Percentiles rank a stretch among this genome's conserved stretches.
These are phyloP conservation scores for Cerastis rubricosa DNA, from an alignment of 2,888 invertebrate species.

Conservation along the genomic window DNA sequence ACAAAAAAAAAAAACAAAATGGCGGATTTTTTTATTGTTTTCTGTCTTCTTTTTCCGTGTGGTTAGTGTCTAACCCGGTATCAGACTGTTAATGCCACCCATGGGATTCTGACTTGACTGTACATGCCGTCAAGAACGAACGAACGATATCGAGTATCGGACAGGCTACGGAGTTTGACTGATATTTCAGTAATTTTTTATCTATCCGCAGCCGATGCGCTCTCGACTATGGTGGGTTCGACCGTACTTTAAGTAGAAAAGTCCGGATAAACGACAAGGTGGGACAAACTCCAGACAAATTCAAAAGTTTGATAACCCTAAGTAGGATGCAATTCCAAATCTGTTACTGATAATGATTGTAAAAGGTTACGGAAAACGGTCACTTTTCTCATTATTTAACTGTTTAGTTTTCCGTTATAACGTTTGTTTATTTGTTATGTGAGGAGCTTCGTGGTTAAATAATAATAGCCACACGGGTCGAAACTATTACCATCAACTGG, in stretches of 20 bases:
- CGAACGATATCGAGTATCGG: background rate
- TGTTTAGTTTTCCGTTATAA: conserved; percentile 29
- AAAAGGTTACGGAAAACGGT: conserved; percentile 40
- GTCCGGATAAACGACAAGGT: background rate
- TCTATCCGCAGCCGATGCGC: background rate
- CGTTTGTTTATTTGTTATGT: background rate
- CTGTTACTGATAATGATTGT: conserved; percentile 39
- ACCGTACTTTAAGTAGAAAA: background rate
- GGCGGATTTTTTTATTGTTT: no score
- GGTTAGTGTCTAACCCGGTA: no score
- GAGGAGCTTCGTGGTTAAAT: no score
- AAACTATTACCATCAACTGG: no score
- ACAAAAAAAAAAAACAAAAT: no score
- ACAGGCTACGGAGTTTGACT: background rate
- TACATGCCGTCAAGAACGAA: no score
- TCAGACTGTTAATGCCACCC: no score
- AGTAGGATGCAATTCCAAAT: conserved; percentile 22
- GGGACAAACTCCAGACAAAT: background rate
- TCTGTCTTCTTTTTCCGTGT: no score
- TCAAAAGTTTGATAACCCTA: background rate
- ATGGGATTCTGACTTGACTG: no score
- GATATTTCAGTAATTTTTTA: background rate
- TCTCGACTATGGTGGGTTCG: rapidly evolving
- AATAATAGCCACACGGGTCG: no score
- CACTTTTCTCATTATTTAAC: conserved; percentile 23